Base-by-base conservation (phyloP, 2,113 vertebrate species). In the Hepsetus odoe region DNA sequence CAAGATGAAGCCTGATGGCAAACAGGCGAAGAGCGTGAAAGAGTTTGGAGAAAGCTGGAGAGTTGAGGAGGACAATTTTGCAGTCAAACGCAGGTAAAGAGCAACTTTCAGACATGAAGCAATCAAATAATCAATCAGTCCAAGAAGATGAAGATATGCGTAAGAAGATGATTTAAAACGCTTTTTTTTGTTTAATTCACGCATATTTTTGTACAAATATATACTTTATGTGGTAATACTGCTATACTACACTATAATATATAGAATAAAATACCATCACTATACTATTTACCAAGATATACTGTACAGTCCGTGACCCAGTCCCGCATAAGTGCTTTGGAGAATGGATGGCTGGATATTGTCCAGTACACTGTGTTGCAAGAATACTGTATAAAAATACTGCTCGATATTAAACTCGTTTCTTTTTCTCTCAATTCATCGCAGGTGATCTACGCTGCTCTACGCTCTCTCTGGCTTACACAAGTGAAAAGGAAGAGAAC, bases 21-120 rank as follows among this genome's bases (percentile, higher is more conserved):
- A 82, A 46, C 76, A 65, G 72, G 88, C 92, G 59, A 86, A 28
- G 33, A 84, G 67, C 0, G 87, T 91, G 59, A 81, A 88, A 12
- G 68, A 59, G 73, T 95, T 95, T 70, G 94, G 93, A 78, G 90
- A 94, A 14, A 96, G 94, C 83, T 96, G 95, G 94, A 91, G 88
- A 85, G 90, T 93, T 33, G 90, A 85, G 8, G 46, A 85, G 55
- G 40, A 49, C 56, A 81, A 35, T 81, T 6, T 3, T 33, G 5
- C 30, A 62, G 30, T 62, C 59, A 22, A 33, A 38, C 7, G 22
- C 4, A 55, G 51, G 51, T 55, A 55, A 4, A 55, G 9, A 55
- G 1, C 51, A n/a, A 22, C 20, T 55, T 1, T n/a, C 7, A 51
- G 18, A 55, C n/a, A 55, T 11, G 16, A 55, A 22, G 1, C 2